Conservation (phyloP, 2,113 vertebrate species). For the Lampris incognitus region DNA sequence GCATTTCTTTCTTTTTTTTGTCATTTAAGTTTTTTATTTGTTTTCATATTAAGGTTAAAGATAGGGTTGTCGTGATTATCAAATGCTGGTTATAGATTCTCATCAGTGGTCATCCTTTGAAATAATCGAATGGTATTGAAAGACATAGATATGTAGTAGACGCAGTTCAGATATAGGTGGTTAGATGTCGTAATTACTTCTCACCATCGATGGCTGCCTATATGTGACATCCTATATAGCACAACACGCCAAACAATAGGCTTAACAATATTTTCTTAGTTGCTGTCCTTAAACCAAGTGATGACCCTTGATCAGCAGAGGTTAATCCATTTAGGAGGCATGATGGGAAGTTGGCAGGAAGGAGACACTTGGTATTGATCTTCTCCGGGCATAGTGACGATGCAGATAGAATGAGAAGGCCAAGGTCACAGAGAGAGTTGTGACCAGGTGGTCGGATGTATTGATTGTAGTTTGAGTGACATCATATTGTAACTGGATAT, state of each 20-base stretch:
- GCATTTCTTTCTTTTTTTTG: no score
- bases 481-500: slow-evolving; percentile 38
- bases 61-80: background rate
- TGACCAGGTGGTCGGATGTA: slow-evolving; percentile 43
- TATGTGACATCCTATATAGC: background rate
- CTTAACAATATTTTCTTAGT: background rate
- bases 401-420: slow-evolving; percentile 34
- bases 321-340: slow-evolving; percentile 8
- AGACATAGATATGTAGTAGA: background rate
- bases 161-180: no score
- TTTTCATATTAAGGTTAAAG: background rate
- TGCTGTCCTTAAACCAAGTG: background rate
- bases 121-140: background rate
- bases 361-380: slow-evolving; percentile 51
- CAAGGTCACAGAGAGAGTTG: slow-evolving; percentile 59
- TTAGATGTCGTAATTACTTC: background rate
- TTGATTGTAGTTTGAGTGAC: slow-evolving; percentile 61
- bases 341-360: slow-evolving; percentile 26
- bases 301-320: background rate
- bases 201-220: no score
- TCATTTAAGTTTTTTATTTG: background rate
- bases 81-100: background rate
- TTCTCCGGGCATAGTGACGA: slow-evolving; percentile 33
- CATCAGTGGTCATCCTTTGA: slow-evolving; percentile 5
- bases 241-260: background rate